Base-by-base conservation (phyloP, 2,888 invertebrate species). In the Spodoptera littoralis region DNA sequence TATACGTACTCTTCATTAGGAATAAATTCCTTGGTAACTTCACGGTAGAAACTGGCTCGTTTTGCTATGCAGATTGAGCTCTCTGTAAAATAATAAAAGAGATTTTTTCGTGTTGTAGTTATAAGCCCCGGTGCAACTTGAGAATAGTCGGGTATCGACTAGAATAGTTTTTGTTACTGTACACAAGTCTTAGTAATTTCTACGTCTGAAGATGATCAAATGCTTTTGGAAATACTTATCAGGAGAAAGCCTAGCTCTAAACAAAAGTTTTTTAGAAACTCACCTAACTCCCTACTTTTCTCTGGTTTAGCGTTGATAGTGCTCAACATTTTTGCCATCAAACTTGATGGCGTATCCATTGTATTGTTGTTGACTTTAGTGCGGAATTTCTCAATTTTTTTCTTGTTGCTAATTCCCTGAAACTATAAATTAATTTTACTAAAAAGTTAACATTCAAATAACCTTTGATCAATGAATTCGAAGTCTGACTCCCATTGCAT, bases 41-140 rank as follows among this genome's bases (percentile, higher is more conserved):
- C 13, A 0, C 42, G 53, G 51, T 45, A 55, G 50, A 45, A 3
- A 52, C 63, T 60, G 4, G 48, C n/a, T 0, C 66, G 69, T 63
- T 65, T 77, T 4, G 65, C 47, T 55, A 77, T n/a, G 27, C 60
- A 75, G n/a, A 75, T 62, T 3, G 76, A 53, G 56, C 61, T 74
- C 1, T 64, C 76, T 75, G 68, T 4, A 57, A 60, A 43, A 63
- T 11, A 6, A 52, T 27, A 27, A 27, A 5, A 27, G 0, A 13
- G 4, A 12, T 6, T 1, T 30, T 13, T 27, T 22, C 1, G 9
- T 36, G 2, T 36, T 8, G 9, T 9, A 6, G 9, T 36, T 36
- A 9, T 36, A 8, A 36, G 36, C 36, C 36, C 36, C 36, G 9
- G 36, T 36, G 6, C 6, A 8, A 8, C 36, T 36, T 8, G 8